These are phyloP conservation scores for Electrona antarctica DNA, from an alignment of 2,113 vertebrate genomes.

Conservation along the genomic window DNA sequence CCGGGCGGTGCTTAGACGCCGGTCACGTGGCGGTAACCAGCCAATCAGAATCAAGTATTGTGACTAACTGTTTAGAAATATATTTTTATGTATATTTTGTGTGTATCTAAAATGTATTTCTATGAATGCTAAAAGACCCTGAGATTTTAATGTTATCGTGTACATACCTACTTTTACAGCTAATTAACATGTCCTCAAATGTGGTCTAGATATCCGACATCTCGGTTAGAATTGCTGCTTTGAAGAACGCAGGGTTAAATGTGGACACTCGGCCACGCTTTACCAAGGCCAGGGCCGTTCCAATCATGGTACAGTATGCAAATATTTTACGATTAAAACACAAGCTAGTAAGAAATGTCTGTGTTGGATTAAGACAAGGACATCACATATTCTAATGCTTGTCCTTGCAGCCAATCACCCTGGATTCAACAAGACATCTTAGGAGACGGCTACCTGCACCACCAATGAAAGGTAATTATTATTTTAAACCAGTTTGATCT, in stretches of 20 bases:
- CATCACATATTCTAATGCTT: not conserved
- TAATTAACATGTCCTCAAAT: no score
- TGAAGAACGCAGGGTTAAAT: slow-evolving; percentile 92
- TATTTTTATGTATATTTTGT: no score
- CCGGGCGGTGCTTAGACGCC: no score
- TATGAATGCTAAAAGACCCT: no score
- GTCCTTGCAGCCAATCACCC: slow-evolving; percentile 84
- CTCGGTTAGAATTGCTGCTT: slow-evolving; percentile 92
- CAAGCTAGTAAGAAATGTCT: not conserved
- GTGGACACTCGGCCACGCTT: slow-evolving; percentile 87
- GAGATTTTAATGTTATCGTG: no score
- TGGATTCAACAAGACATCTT: slow-evolving; percentile 88
- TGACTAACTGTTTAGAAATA: no score
- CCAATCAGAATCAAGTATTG: no score
- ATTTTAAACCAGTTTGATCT: not conserved
- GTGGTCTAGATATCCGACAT: slow-evolving; percentile 88
- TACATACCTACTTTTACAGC: no score
- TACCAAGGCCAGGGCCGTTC: slow-evolving; percentile 66
- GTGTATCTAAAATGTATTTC: no score
- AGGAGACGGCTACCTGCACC: slow-evolving; percentile 90
- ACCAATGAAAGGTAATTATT: slow-evolving; percentile 81
- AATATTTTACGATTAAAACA: not conserved
- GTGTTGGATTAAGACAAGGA: slow-evolving; percentile 1
- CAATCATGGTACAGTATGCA: slow-evolving; percentile 49
- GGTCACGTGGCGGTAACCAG: no score